Evolutionary conservation across 2,888 invertebrate genomes (phyloP), one percentile per base, ranked within the genome.

Genomic region (Dinocampus coccinellae): DNA sequence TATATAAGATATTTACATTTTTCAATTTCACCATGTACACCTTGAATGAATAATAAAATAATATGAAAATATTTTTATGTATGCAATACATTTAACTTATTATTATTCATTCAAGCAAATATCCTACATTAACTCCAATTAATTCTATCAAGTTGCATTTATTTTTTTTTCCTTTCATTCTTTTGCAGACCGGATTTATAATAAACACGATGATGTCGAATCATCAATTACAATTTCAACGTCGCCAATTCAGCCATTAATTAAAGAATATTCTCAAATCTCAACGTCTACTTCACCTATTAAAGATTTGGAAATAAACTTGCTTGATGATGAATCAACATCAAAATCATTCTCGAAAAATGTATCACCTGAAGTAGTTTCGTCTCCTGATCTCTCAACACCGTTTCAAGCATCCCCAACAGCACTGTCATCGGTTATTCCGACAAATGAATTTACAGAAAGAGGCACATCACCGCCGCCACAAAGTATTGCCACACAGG

Each of bases 401-500:
- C 10, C 4, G 39, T 64, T 26, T 16, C 24, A 29, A 47, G 29
- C 20, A 10, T 34, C 55, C 10, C 36, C 65, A 36, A 10, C 52
- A 2, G 16, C n/a, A 29, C 53, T 53, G 24, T 62, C 66, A 10
- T 26, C 68, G 0, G 47, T 47, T 10, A 39, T 61, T 0, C 57
- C 71, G 22, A 61, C 33, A 20, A 39, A 69, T 39, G 16, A 66
- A 57, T 75, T 75, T 26, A 70, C 63, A 34, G 76, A 77, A 65
- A 76, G 57, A 65, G 95, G 94, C 72, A 95, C 95, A 36, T 95
- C 95, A 36, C 95, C 96, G 55, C 94, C 95, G 36, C 95, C 96
- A 2, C 96, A 96, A 87, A 94, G 90, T 84, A 95, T 94, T 82
- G 94, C 95, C 29, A 96, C 96, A 26, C 96, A 96, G 91, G 94